Evolutionary conservation across 2,113 vertebrate species (phyloP), one percentile per base, ranked within the genome.

Genomic region (Condylura cristata): DNA sequence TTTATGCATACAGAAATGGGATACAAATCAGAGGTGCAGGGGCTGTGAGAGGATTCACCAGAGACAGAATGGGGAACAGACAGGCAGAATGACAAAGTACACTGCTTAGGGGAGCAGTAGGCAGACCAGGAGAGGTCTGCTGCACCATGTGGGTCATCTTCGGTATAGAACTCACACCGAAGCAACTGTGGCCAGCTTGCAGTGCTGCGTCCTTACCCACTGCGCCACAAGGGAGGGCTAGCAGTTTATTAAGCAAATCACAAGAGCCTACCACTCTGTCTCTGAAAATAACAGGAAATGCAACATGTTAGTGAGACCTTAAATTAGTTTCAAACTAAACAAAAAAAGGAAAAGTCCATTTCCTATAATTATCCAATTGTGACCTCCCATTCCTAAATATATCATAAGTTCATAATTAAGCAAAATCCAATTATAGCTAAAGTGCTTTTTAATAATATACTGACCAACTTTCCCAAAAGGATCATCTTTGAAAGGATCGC

Each of bases 401-500:
- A 82, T 72, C 13, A 75, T 44, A 81, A 92, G 18, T 4, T 89
- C 71, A 75, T 60, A 90, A 86, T 94, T 80, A 86, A 91, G 41
- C 16, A 75, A 37, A 95, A 75, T 17, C 12, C 56, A 92, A 94
- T 81, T 74, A 82, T 60, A 88, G 66, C 32, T 72, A 94, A 78
- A 48, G 53, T 86, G 16, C 10, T 89, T 41, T n/a, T 83, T n/a
- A 96, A 28, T 68, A 79, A 96, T 70, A 90, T 94, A 98, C 97
- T 98, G 82, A 99, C 99, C 99, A 82, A 99, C 98, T 98, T 99
- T 99, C 88, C 99, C 99, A 98, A 99, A 99, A 60, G 98, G 99
- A 97, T 99, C 99, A 96, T 99, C 99, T 96, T 99, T 99, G 97
- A 99, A 99, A 89, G 99, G 99, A 98, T 99, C 99, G 92, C 98